Percentiles rank a stretch among this genome's conserved stretches.
Conservation (phyloP, 2,113 vertebrate species). For the Gopherus flavomarginatus region DNA sequence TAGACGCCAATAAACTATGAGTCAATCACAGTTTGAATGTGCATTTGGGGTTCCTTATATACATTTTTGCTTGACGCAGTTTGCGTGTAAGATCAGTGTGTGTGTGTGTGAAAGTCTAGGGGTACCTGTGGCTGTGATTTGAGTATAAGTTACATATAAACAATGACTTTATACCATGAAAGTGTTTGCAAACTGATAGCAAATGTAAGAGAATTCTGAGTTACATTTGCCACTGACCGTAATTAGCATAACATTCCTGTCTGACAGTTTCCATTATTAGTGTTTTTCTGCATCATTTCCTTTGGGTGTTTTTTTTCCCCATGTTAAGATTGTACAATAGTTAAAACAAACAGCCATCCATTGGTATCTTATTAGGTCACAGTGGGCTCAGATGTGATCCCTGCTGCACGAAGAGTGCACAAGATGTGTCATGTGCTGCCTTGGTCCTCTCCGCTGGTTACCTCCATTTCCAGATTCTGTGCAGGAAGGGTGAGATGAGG, state of each 20-base stretch:
- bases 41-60: slow-evolving; percentile 13
- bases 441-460: neutral
- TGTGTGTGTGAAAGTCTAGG: neutral
- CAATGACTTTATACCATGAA: neutral
- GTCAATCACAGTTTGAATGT: slow-evolving; percentile 44
- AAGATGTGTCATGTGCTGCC: neutral
- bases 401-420: neutral
- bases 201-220: neutral
- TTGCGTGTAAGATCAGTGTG: neutral
- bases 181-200: neutral
- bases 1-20: slow-evolving; percentile 13
- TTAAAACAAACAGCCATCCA: neutral
- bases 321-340: neutral
- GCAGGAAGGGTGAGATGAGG: neutral
- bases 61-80: neutral
- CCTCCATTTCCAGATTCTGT: neutral
- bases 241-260: neutral
- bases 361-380: neutral
- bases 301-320: neutral
- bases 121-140: neutral
- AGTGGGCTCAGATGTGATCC: fast-evolving
- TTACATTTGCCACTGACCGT: neutral
- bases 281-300: neutral
- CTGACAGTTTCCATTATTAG: neutral
- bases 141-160: neutral